Evolutionary conservation across 2,113 vertebrate species (phyloP).

Genomic region (Chamaea fasciata): DNA sequence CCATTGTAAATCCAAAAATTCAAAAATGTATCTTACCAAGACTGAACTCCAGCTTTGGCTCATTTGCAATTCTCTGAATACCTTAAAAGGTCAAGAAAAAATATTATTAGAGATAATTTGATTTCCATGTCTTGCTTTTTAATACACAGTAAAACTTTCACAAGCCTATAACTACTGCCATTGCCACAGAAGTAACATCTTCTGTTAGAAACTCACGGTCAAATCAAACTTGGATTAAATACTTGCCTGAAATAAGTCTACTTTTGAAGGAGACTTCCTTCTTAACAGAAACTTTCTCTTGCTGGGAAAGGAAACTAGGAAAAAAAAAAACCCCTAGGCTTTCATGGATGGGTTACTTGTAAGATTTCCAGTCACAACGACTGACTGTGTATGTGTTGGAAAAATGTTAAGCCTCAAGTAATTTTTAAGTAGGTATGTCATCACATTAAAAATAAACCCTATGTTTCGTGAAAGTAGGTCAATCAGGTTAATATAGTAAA

Average conservation of each 20-base stretch:
- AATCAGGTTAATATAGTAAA: neutral
- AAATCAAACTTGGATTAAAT: neutral
- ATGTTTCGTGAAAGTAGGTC: neutral
- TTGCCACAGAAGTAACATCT: neutral
- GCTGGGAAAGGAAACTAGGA: neutral
- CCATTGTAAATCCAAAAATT: neutral
- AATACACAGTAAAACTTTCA: neutral
- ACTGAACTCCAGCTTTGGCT: conserved; percentile 79
- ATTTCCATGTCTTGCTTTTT: neutral
- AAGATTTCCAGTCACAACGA: neutral
- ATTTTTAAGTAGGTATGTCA: neutral
- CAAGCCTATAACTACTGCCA: neutral
- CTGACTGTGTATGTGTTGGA: too few species aligned
- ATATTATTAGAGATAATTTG: neutral
- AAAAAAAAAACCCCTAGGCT: accelerated
- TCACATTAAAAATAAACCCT: neutral
- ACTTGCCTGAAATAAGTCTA: neutral
- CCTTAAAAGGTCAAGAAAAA: conserved; percentile 53
- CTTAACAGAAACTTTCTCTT: neutral
- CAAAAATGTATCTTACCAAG: conserved; percentile 73
- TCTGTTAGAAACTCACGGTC: neutral
- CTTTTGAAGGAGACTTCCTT: neutral
- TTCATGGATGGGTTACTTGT: neutral
- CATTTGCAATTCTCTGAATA: conserved; percentile 70
- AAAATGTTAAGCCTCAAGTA: neutral